A percentile compares a stretch with the other conserved stretches of the same genome.
Evolutionary conservation across 2,888 invertebrate genomes (phyloP).

Genomic region (Andrena minutula): DNA sequence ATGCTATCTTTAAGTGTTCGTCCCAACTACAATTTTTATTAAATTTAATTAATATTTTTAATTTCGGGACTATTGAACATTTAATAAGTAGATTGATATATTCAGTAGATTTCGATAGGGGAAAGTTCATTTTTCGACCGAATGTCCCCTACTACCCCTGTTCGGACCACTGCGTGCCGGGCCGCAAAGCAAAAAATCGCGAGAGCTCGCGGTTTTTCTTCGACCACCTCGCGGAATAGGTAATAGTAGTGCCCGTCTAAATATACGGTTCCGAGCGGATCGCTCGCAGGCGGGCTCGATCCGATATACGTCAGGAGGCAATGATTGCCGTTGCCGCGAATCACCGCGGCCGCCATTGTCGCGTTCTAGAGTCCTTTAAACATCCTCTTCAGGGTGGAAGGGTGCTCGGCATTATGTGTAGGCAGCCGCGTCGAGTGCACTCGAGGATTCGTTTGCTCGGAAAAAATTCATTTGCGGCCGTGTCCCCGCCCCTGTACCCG

Average conservation of each 20-base stretch:
- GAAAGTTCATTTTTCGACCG: too few relatives aligned
- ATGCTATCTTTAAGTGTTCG: too few relatives aligned
- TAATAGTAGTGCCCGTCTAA: neutral
- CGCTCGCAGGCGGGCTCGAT: constrained; percentile 60
- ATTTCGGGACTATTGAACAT: too few relatives aligned
- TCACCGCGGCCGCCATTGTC: constrained; percentile 77
- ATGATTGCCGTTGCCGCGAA: constrained; percentile 69
- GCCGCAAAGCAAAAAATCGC: neutral
- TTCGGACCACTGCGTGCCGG: too few relatives aligned
- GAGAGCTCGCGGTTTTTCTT: neutral
- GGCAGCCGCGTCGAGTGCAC: constrained; percentile 76
- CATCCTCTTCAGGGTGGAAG: constrained; percentile 72
- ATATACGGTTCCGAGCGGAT: constrained; percentile 63
- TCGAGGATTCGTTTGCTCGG: constrained; percentile 80
- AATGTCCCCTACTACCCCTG: too few relatives aligned
- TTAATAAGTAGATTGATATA: too few relatives aligned
- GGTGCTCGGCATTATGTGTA: constrained; percentile 78
- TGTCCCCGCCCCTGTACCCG: constrained; percentile 37
- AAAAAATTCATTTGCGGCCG: constrained; percentile 80
- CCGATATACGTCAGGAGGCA: constrained; percentile 58
- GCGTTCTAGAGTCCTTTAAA: constrained; percentile 75
- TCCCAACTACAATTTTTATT: too few relatives aligned
- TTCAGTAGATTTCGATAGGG: too few relatives aligned
- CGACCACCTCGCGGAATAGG: constrained; percentile 3
- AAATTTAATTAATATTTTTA: too few relatives aligned